A percentile compares a stretch with the other conserved stretches of the same genome.
Conservation (phyloP, 2,113 vertebrate species). For the Mesembrinibis cayennensis region DNA sequence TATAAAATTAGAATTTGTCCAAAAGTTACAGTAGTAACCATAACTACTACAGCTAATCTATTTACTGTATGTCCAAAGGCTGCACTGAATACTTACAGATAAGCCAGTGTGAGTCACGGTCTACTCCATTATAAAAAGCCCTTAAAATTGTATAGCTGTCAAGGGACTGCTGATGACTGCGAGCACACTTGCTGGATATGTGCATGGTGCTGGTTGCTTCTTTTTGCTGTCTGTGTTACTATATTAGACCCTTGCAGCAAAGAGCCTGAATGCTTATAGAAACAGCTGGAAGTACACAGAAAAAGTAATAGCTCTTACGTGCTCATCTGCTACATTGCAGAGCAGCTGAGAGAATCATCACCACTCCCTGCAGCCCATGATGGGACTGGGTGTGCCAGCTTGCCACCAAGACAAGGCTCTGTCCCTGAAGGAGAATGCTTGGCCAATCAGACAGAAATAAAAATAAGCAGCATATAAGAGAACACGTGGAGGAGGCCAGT, state of each 20-base stretch:
- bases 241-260: neutral
- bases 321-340: neutral
- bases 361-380: neutral
- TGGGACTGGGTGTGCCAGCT: neutral
- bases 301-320: neutral
- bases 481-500: neutral
- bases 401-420: rapidly evolving
- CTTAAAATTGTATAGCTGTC: neutral
- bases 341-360: neutral
- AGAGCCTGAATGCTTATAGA: neutral
- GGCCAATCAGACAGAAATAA: neutral
- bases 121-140: neutral
- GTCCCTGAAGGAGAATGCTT: neutral
- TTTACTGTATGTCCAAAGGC: neutral
- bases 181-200: neutral
- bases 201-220: neutral
- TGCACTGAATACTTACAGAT: neutral
- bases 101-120: neutral
- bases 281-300: neutral
- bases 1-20: neutral
- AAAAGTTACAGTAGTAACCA: neutral
- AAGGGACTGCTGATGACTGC: neutral
- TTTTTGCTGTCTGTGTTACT: neutral
- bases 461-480: neutral
- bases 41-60: neutral